Conservation (phyloP, 2,113 vertebrate genomes). For the Puma concolor region DNA sequence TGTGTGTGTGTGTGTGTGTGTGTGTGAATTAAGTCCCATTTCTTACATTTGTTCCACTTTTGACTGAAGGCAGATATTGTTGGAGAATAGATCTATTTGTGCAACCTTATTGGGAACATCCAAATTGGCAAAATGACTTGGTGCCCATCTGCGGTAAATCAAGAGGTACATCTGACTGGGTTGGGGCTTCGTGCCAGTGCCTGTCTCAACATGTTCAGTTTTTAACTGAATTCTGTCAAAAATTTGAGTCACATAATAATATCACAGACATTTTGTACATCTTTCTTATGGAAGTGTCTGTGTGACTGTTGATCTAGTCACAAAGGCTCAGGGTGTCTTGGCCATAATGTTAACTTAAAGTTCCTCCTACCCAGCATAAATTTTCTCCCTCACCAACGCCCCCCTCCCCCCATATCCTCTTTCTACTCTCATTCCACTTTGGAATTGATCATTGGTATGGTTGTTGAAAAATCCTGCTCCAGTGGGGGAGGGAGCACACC, state of each 20-base stretch:
- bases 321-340: background rate
- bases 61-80: conserved; percentile 45
- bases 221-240: conserved; percentile 69
- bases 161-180: conserved; percentile 74
- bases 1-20: background rate
- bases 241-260: conserved; percentile 60
- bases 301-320: background rate
- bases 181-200: conserved; percentile 59
- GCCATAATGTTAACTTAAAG: background rate
- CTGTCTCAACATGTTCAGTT: conserved; percentile 75
- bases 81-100: conserved; percentile 69
- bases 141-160: conserved; percentile 76
- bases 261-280: conserved; percentile 26
- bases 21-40: conserved; percentile 30
- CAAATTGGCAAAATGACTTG: conserved; percentile 75
- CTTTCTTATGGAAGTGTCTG: background rate
- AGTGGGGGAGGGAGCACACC: background rate
- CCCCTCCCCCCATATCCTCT: background rate
- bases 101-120: conserved; percentile 67
- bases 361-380: background rate
- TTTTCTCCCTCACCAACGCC: background rate
- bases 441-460: background rate
- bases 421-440: background rate
- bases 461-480: background rate
- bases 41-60: conserved; percentile 56